Base-by-base conservation (phyloP, 2,113 vertebrate genomes). In the Brachypodius melanocephalos region DNA sequence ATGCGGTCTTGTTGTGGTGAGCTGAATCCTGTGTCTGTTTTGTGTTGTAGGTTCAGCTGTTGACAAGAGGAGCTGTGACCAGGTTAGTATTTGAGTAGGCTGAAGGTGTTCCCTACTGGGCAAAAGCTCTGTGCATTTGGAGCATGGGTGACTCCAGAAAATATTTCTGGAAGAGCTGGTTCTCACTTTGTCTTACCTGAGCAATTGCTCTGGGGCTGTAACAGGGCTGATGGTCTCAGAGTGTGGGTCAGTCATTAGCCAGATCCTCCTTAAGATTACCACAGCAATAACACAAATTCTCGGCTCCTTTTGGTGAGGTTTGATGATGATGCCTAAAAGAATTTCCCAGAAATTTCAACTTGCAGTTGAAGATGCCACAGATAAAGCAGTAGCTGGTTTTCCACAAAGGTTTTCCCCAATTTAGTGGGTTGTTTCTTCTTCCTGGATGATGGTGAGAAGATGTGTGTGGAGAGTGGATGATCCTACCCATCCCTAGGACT, bases 71-170 rank as follows among this genome's bases (percentile, higher is more conserved):
- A 93, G 57, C 17, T 4, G 0, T 0, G 58, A 94, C 17, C 83
- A 91, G 97, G 98, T 98, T 45, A 93, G 98, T 95, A 28, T 58
- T 74, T 74, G 73, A 36, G 34, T 12, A 17, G 24, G 32, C 12
- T 24, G 8, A 17, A 49, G 45, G 7, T 1, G 6, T 65, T 89
- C 34, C 14, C 12, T 49, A 0, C 17, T 7, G 46, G 42, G 31
- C 7, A 8, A 26, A 74, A 48, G 17, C 73, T 89, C 12, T 0
- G 1, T 65, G 22, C n/a, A 24, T 65, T 38, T 38, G 38, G 38
- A 38, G 38, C 15, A 3, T 5, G 29, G 11, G 7, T 49, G 19
- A 45, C 32, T 63, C 38, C 12, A 9, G 20, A 17, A 62, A 59
- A 16, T 13, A 63, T 8, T 34, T 36, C 46, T 5, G 14, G 58